phyloP scores from a whole-genome alignment of 2,888 invertebrate genomes.

The Miltochrista miniata region DNA sequence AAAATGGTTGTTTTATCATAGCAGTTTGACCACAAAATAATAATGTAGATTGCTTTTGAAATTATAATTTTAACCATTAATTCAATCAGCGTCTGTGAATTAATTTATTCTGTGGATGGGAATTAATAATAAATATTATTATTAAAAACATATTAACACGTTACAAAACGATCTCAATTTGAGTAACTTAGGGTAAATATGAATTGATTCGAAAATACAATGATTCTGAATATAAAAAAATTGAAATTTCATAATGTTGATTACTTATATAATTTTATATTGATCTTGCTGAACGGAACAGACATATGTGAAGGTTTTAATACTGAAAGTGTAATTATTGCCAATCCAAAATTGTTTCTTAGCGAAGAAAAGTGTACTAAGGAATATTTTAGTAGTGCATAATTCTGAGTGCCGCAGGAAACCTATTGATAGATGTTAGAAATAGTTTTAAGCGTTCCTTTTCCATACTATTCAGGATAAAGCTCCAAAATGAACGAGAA shows the following conservation, averaged over 20 bases:
- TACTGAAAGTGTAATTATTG: neutral
- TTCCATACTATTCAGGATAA: slow-evolving; percentile 29
- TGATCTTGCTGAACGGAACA: slow-evolving; percentile 1
- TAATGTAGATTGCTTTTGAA: too few species aligned
- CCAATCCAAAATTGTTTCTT: too few species aligned
- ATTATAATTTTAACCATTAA: too few species aligned
- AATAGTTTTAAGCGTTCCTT: slow-evolving; percentile 26
- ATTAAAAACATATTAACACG: too few species aligned
- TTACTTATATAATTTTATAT: slow-evolving; percentile 1
- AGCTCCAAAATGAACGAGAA: slow-evolving; percentile 36
- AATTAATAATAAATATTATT: too few species aligned
- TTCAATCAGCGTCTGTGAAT: too few species aligned
- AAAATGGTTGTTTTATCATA: too few species aligned
- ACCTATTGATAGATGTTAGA: slow-evolving; percentile 5
- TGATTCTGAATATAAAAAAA: neutral
- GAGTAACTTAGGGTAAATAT: neutral
- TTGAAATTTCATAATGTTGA: neutral
- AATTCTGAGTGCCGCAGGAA: too few species aligned
- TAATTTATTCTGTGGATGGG: neutral
- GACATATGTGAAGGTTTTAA: slow-evolving; percentile 1
- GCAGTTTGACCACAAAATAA: too few species aligned
- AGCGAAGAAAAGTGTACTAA: too few species aligned
- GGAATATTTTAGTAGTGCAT: too few species aligned
- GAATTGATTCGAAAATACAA: neutral
- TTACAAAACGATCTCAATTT: neutral